Base-by-base conservation (phyloP, 2,888 invertebrate genomes). In the Acanthopleura granulata region DNA sequence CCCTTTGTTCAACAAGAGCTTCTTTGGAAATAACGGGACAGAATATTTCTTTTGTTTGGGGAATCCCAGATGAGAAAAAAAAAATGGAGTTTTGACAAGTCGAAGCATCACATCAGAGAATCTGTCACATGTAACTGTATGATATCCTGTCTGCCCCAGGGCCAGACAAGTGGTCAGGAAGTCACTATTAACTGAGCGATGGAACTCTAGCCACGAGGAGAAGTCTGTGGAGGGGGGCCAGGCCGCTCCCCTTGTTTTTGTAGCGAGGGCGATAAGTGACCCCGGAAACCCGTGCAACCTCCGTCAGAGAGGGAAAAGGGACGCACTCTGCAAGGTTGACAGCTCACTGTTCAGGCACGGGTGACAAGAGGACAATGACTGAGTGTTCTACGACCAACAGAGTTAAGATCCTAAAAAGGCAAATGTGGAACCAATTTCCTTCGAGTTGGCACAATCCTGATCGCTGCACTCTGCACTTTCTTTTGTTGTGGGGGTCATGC, bases 351-450 rank as follows among this genome's bases (percentile, higher is more conserved):
- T 66, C 22, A 66, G 66, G 25, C 29, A 1, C 25, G 16, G 15
- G 27, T 27, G 66, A 66, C 29, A 66, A 22, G 29, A 66, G 22
- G 29, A 66, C 66, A 66, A 66, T 66, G 25, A 18, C 3, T 3
- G 27, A 66, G 66, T 27, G 27, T 66, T 66, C 22, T 25, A 66
- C 25, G 66, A 66, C 66, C 66, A 66, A 27, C 66, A 22, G 16
- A 66, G 29, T 66, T 66, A 66, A 66, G 66, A 15, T 15, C 16
- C 16, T 16, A 66, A 66, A 66, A 66, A 27, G 66, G 66, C 66
- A 27, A 66, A 66, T 66, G 27, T 66, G 66, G 29, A 66, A 66
- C 27, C 66, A 66, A 66, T 66, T 66, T 66, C 66, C 66, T 66
- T 27, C 25, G 27, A 6, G 66, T 27, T 27, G 22, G 29, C 16